These are phyloP conservation scores for Corbicula japonica DNA, from an alignment of 2,888 invertebrate species.

Conservation along the genomic window DNA sequence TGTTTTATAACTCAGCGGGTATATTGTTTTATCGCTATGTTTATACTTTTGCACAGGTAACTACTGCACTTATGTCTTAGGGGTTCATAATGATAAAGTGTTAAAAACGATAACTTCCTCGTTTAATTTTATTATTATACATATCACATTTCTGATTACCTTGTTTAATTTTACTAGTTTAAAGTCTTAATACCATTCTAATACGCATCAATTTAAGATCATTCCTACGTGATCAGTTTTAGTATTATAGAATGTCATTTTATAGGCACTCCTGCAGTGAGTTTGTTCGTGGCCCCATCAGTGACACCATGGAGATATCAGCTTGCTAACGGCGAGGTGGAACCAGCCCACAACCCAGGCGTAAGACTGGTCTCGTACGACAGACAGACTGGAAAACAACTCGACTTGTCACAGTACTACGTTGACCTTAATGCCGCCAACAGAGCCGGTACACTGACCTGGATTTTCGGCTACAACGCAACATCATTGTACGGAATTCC, in stretches of 20 bases:
- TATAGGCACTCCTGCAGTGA: conserved; percentile 92
- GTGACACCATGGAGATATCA: conserved; percentile 93
- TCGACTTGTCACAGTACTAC: conserved; percentile 96
- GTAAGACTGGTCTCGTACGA: conserved; percentile 96
- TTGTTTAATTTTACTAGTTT: too few relatives aligned
- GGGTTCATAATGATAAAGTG: too few relatives aligned
- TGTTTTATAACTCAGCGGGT: conserved; percentile 68
- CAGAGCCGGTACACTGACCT: conserved; percentile 90
- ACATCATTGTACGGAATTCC: conserved; percentile 92
- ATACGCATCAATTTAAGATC: too few relatives aligned
- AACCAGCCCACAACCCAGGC: conserved; percentile 92
- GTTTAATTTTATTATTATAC: too few relatives aligned
- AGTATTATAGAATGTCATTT: too few relatives aligned
- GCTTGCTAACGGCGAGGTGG: conserved; percentile 73
- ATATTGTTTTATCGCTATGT: too few relatives aligned
- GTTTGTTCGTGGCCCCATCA: conserved; percentile 94
- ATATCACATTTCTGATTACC: too few relatives aligned
- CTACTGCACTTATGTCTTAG: too few relatives aligned
- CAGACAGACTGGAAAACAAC: conserved; percentile 90
- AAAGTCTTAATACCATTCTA: too few relatives aligned
- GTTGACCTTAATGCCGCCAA: conserved; percentile 91
- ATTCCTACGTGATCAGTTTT: too few relatives aligned
- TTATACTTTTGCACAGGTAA: too few relatives aligned
- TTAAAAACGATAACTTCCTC: too few relatives aligned
- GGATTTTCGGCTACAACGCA: conserved; percentile 94